phyloP scores from a whole-genome alignment of 2,888 invertebrate species.

The Lydus trimaculatus region DNA sequence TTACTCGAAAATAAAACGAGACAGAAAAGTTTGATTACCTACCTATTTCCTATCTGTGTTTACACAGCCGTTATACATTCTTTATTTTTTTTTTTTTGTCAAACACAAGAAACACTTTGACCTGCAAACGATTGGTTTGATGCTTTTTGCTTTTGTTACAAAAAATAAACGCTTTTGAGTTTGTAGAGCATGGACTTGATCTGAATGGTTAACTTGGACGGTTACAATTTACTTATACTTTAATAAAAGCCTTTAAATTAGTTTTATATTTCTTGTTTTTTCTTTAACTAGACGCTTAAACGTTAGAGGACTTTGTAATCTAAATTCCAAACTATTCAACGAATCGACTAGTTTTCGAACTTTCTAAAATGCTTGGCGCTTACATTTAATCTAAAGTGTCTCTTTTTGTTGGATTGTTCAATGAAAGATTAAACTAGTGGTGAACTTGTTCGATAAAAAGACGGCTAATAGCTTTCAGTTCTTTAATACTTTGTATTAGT shows the following conservation, averaged over 20 bases:
- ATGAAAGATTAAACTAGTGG: neutral
- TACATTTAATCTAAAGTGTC: neutral
- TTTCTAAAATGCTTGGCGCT: neutral
- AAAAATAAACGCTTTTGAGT: neutral
- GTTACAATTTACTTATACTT: neutral
- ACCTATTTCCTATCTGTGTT: slow-evolving; percentile 1
- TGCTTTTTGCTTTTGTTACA: neutral
- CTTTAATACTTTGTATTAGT: neutral
- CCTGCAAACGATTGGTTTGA: neutral
- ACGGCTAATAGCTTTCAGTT: neutral
- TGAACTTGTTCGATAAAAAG: neutral
- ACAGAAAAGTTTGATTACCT: neutral
- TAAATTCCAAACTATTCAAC: slow-evolving; percentile 1
- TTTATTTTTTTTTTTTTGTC: neutral
- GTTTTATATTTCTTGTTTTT: neutral
- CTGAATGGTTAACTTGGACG: neutral
- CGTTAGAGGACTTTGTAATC: neutral
- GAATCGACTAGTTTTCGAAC: neutral
- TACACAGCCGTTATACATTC: slow-evolving; percentile 5
- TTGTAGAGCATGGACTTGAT: neutral
- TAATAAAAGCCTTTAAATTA: neutral
- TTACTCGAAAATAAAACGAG: neutral
- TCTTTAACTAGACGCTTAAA: neutral
- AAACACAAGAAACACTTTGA: neutral
- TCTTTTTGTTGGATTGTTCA: neutral